Base-by-base conservation (phyloP, 1,140 invertebrate genomes). In the Pseudomyrmex gracilis region DNA sequence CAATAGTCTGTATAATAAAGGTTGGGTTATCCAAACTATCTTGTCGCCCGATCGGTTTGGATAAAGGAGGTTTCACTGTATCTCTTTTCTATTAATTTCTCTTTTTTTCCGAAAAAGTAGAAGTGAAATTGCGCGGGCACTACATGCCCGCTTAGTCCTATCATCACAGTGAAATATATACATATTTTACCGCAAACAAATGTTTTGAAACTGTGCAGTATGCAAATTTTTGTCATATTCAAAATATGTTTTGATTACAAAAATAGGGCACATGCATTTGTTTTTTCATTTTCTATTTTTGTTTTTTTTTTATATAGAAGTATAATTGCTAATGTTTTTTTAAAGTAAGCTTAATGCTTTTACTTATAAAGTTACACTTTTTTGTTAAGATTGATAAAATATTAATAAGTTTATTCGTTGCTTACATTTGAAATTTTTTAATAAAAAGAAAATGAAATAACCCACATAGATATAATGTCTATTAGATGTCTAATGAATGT, bases 191-290 rank as follows among this genome's bases (percentile, higher is more conserved):
- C 51, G 74, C 64, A 67, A 74, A 87, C 53, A n/a, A 24, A 7
- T 58, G 47, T 55, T 83, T 73, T 20, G 73, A 73, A 13, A 34
- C 34, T 43, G 63, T 57, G 86, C 22, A 71, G 73, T 66, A 71
- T 63, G 63, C 66, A 76, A 87, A 87, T 82, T 71, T 85, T 85
- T 10, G 34, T 88, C 60, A 63, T 88, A 87, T 87, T 87, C 83
- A 88, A 87, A 88, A 88, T 88, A 88, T 70, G 47, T 87, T 84
- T 87, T 64, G 45, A 12, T 76, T 88, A 88, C 64, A 88, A 88
- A 88, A 88, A 88, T 88, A 88, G 74, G 57, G 60, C 83, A 74
- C 57, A 70, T 51, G 64, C 47, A 51, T 1, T 51, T n/a, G 24
- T 67, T 67, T 17, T 2, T 43, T 55, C 53, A 51, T 53, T 66